phyloP scores from a whole-genome alignment of 2,888 invertebrate genomes.

The Bibio marci region DNA sequence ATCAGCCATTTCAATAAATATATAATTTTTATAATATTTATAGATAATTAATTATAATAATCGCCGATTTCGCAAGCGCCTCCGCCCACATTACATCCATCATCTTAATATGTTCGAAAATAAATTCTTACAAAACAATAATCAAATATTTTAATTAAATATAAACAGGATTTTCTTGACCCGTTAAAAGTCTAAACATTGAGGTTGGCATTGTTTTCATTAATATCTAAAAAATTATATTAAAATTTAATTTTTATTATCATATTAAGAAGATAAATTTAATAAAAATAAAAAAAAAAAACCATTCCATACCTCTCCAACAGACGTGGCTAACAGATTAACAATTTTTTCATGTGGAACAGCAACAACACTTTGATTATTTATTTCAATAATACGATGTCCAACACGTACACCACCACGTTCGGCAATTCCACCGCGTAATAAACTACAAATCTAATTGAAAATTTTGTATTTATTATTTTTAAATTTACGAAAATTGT shows the following conservation, averaged over 20 bases:
- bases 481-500: no score
- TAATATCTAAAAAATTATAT: constrained; percentile 57
- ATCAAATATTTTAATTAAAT: constrained; percentile 65
- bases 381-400: constrained; percentile 99
- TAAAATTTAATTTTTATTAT: background rate
- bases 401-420: constrained; percentile 97
- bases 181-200: constrained; percentile 97
- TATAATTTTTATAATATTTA: no score
- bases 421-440: constrained; percentile 97
- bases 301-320: constrained; percentile 96
- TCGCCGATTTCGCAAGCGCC: no score
- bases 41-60: no score
- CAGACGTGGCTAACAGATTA: constrained; percentile 94
- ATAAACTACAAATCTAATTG: constrained; percentile 82
- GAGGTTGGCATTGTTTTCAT: constrained; percentile 99
- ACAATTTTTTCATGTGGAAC: constrained; percentile 99
- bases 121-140: no score
- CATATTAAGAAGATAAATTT: background rate
- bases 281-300: constrained; percentile 5
- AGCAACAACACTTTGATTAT: constrained; percentile 98
- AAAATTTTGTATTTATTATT: background rate
- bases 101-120: no score
- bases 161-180: constrained; percentile 98
- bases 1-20: no score
- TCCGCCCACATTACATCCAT: no score